A percentile compares a stretch with the other conserved stretches of the same genome.
These are phyloP conservation scores for Cistogaster globosa DNA, from an alignment of 2,888 invertebrate species.

Conservation along the genomic window DNA sequence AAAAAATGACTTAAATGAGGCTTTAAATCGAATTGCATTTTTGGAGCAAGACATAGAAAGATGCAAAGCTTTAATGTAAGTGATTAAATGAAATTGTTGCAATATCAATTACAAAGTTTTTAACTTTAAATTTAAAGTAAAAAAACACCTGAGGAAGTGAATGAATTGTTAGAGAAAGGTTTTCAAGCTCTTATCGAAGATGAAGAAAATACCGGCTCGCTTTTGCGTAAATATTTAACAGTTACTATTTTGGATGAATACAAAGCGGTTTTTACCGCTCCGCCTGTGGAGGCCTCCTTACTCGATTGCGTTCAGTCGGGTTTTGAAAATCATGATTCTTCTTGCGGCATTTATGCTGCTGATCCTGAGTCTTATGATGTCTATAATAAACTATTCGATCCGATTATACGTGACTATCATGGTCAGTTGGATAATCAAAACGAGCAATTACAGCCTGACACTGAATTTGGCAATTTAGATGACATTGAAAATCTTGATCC, in stretches of 20 bases:
- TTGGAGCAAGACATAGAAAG: conserved; percentile 81
- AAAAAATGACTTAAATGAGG: conserved; percentile 80
- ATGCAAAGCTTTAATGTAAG: conserved; percentile 79
- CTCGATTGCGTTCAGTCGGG: conserved; percentile 87
- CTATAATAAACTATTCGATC: conserved; percentile 87
- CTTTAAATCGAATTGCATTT: conserved; percentile 77
- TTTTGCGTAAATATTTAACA: conserved; percentile 86
- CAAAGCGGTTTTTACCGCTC: conserved; percentile 84
- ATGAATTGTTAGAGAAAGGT: conserved; percentile 84
- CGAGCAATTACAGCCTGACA: conserved; percentile 86
- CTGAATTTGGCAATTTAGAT: conserved; percentile 86
- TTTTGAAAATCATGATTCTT: conserved; percentile 86
- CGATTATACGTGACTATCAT: conserved; percentile 87
- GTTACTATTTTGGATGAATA: conserved; percentile 84
- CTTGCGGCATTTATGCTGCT: conserved; percentile 87
- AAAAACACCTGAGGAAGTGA: conserved; percentile 80
- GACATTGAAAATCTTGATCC: conserved; percentile 86
- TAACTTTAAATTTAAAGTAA: conserved; percentile 74
- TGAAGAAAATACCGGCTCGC: conserved; percentile 84
- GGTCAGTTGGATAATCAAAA: conserved; percentile 77
- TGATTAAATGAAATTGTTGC: conserved; percentile 13
- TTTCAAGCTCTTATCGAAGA: conserved; percentile 84
- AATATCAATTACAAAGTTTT: neutral
- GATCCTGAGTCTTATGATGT: conserved; percentile 87
- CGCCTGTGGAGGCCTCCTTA: conserved; percentile 85